phyloP scores from a whole-genome alignment of 2,888 invertebrate species.

The Cyrtodaria siliqua region DNA sequence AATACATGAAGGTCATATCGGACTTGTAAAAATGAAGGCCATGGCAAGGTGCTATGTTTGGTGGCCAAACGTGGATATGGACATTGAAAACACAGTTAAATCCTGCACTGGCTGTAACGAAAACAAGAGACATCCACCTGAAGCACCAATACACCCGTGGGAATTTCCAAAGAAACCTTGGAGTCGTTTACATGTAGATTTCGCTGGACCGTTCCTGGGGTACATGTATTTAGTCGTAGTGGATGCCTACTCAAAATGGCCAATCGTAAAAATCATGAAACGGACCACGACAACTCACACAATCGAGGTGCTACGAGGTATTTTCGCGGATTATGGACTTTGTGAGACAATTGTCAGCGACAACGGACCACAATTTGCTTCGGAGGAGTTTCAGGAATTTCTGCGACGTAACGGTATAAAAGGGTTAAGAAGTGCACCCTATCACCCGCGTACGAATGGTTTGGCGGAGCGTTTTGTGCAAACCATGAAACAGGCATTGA shows the following conservation, averaged over 20 bases:
- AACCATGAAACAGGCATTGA: slow-evolving; percentile 60
- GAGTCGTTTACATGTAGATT: slow-evolving; percentile 86
- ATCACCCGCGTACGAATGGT: slow-evolving; percentile 49
- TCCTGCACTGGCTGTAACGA: slow-evolving; percentile 41
- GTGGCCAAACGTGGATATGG: slow-evolving; percentile 71
- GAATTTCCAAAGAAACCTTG: slow-evolving; percentile 74
- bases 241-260: slow-evolving; percentile 85
- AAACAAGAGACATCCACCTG: slow-evolving; percentile 55
- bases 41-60: slow-evolving; percentile 75
- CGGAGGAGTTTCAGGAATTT: slow-evolving; percentile 28
- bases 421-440: slow-evolving; percentile 44
- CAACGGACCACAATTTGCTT: slow-evolving; percentile 78
- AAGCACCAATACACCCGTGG: slow-evolving; percentile 75
- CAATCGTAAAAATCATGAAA: slow-evolving; percentile 76
- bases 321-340: slow-evolving; percentile 71
- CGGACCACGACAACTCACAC: slow-evolving; percentile 22
- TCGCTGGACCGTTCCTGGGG: slow-evolving; percentile 83
- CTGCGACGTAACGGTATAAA: slow-evolving; percentile 51
- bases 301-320: too few species aligned
- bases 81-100: slow-evolving; percentile 65
- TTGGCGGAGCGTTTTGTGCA: slow-evolving; percentile 64
- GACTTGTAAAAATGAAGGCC: slow-evolving; percentile 74
- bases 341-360: slow-evolving; percentile 79
- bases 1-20: slow-evolving; percentile 75
- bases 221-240: slow-evolving; percentile 80